Conservation (phyloP, 2,797 vertebrate species). For the Muscicapa striata region DNA sequence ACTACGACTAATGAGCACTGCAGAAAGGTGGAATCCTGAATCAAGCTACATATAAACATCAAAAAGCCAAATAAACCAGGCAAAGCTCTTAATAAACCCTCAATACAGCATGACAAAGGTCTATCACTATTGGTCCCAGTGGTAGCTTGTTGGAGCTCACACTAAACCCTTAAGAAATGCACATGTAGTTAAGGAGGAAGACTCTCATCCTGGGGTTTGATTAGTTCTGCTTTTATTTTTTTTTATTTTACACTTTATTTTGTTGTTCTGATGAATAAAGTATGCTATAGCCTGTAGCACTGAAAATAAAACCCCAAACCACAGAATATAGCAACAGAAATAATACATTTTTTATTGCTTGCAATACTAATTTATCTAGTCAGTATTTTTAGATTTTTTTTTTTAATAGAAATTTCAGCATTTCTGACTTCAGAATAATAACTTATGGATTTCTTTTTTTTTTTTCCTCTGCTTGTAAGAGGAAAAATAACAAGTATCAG, state of each 20-base stretch:
- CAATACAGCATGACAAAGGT: constrained; percentile 60
- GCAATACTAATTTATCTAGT: background rate
- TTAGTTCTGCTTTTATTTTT: background rate
- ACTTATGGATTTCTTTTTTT: fast-evolving
- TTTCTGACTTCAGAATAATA: background rate
- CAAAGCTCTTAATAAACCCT: constrained; percentile 61
- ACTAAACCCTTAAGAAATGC: constrained; percentile 48
- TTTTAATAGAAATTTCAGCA: background rate
- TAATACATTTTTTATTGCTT: background rate
- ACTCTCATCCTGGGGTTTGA: background rate
- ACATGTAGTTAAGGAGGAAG: background rate
- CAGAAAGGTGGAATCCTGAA: constrained; percentile 69
- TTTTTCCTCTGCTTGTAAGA: background rate
- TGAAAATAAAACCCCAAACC: background rate
- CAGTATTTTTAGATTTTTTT: background rate
- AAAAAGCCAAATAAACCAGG: constrained; percentile 52
- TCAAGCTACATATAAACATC: constrained; percentile 71
- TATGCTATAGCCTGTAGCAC: background rate
- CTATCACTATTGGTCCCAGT: constrained; percentile 48
- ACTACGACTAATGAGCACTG: constrained; percentile 69
- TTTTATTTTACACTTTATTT: background rate
- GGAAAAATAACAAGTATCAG: background rate
- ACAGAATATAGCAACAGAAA: background rate
- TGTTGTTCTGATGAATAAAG: background rate
- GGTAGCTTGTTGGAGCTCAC: constrained; percentile 19